A percentile compares a stretch with the other conserved stretches of the same genome.
Conservation (phyloP, 1,140 invertebrate genomes). For the Papilio machaon region DNA sequence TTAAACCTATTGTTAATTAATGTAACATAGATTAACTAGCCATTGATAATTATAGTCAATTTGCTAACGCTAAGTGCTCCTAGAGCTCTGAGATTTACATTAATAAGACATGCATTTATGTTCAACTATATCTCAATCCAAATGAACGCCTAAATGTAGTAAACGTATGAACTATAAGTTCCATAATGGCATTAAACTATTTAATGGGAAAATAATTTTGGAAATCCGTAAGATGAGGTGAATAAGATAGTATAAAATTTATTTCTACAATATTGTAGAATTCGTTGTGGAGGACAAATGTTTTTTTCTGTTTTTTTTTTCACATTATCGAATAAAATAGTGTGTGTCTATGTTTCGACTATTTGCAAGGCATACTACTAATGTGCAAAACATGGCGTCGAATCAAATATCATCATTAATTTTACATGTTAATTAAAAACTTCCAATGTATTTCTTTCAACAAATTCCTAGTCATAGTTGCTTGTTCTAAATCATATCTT, state of each 20-base stretch:
- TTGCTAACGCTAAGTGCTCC: neutral
- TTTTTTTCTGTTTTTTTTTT: too few species aligned
- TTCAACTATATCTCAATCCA: neutral
- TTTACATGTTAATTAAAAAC: neutral
- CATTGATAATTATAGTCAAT: neutral
- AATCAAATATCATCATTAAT: neutral
- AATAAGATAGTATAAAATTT: too few species aligned
- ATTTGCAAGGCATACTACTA: too few species aligned
- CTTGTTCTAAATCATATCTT: neutral
- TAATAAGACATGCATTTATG: neutral
- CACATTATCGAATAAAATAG: too few species aligned
- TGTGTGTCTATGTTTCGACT: too few species aligned
- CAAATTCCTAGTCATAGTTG: neutral
- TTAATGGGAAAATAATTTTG: too few species aligned
- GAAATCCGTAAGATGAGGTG: too few species aligned
- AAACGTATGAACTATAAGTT: too few species aligned
- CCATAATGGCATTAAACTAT: neutral
- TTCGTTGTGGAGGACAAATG: too few species aligned
- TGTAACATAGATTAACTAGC: neutral
- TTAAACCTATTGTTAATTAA: neutral
- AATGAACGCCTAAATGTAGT: neutral
- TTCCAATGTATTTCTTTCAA: neutral
- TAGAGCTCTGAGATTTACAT: slow-evolving; percentile 18
- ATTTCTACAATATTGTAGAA: too few species aligned
- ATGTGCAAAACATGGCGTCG: too few species aligned